Base-by-base conservation (phyloP, 2,888 invertebrate genomes). In the Lycia hirtaria region DNA sequence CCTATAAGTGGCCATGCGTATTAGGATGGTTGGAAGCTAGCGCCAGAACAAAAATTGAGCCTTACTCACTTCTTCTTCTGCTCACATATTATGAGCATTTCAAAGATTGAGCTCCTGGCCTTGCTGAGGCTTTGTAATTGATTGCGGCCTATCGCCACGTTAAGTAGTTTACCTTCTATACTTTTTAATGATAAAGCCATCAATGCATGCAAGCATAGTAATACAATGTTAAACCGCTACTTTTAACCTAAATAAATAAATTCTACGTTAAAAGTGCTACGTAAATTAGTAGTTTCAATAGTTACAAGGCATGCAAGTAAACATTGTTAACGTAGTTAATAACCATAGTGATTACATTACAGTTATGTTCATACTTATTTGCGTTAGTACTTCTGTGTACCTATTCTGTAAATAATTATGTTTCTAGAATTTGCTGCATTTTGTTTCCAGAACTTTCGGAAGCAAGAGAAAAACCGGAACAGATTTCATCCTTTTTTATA, bases 261-360 rank as follows among this genome's bases (percentile, higher is more conserved):
- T 28, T 17, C 43, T 43, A 28, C 9, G 4, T 24, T 35, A 24
- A 40, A 24, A 40, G 4, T 24, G 7, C 22, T 24, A 22, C 24
- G 7, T 51, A 50, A n/a, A 33, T 43, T 33, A 33, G 9, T 28
- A 51, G 51, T 17, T 24, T 37, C 44, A 44, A 52, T 44, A 35
- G 24, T 43, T 40, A 22, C 24, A 24, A 40, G 3, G 33, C 20
- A 32, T n/a, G 4, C 4, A 17, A 4, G n/a, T 26, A 26, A 35
- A 37, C 35, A 24, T 48, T 37, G 37, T 32, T 51, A 41, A 12
- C 17, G 9, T 17, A 32, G 19, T 20, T 44, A 43, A 30, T 30
- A 20, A 32, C 20, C 24, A 24, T 38, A 38, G 38, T 40, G 40
- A 37, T 38, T 38, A 3, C 38, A 38, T 38, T 22, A 12, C 20